Base-by-base conservation (phyloP, 2,113 vertebrate genomes). In the Physeter macrocephalus region DNA sequence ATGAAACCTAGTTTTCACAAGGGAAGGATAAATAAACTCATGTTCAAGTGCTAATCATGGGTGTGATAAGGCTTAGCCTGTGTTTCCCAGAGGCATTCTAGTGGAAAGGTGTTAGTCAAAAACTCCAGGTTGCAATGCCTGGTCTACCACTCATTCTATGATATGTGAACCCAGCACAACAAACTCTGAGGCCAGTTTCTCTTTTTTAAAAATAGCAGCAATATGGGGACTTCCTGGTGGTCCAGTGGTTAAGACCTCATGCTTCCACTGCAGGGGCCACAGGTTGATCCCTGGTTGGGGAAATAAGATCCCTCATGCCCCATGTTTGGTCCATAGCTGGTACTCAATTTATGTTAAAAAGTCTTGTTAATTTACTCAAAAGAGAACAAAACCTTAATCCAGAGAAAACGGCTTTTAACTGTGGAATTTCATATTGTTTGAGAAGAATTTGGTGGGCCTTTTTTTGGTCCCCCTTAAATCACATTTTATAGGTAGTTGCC, bases 311-410 rank as follows among this genome's bases (percentile, higher is more conserved):
- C 52, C 52, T 52, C 52, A 52, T 52, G 52, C 52, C 15, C 5
- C 15, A 1, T 52, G 52, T n/a, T 83, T 82, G 43, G 15, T 89
- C 75, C n/a, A 36, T 5, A n/a, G 21, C 39, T 77, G 18, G 5
- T 57, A 41, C 72, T 93, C 27, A 14, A 29, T 36, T 87, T 84
- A 64, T 36, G 61, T 94, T 88, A 71, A 80, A 87, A 49, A 62
- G 43, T 87, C 62, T 69, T 52, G 43, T 88, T 71, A 90, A 75
- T 39, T 90, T 84, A 94, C 61, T 96, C 39, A 78, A 78, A 90
- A 72, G 36, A 43, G 41, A 1, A 81, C 23, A 96, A 62, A 54
- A 52, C 4, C 46, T 89, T 78, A 64, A 62, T 74, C 4, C 13
- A 67, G 82, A 89, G 57, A 67, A 88, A 93, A 90, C 57, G 34